A percentile compares a stretch with the other conserved stretches of the same genome.
phyloP scores from a whole-genome alignment of 2,797 vertebrate genomes.

The Discoglossus pictus region DNA sequence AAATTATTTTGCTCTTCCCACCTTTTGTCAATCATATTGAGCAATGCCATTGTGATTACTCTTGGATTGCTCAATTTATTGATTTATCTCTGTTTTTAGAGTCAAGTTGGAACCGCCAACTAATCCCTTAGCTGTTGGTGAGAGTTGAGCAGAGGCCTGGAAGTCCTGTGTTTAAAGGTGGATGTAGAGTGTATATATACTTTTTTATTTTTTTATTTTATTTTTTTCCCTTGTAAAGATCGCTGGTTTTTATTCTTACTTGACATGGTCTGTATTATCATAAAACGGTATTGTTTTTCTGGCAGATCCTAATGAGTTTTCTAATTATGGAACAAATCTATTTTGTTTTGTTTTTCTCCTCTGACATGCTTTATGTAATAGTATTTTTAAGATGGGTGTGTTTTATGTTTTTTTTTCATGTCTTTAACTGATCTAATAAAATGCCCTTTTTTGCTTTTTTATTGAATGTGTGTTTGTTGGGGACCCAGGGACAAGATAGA shows the following conservation, averaged over 20 bases:
- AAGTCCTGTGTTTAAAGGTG: constrained; percentile 15
- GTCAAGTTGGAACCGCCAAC: constrained; percentile 84
- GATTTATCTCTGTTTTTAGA: constrained; percentile 60
- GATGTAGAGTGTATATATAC: constrained; percentile 42
- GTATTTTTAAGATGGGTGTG: constrained; percentile 82
- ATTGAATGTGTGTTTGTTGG: constrained; percentile 74
- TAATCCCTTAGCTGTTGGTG: constrained; percentile 75
- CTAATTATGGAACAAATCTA: constrained; percentile 78
- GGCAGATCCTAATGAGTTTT: constrained; percentile 79
- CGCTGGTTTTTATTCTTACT: constrained; percentile 75
- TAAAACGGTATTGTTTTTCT: constrained; percentile 74
- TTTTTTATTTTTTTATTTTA: no score
- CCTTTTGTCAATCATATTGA: background rate
- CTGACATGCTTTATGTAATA: constrained; percentile 79
- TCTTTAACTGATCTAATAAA: constrained; percentile 76
- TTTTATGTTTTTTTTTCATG: constrained; percentile 75
- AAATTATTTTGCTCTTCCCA: background rate
- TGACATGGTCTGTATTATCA: constrained; percentile 81
- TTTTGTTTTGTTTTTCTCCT: constrained; percentile 75
- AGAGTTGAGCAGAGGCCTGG: background rate
- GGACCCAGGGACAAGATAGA: background rate
- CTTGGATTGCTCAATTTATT: background rate
- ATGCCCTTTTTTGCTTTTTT: constrained; percentile 76
- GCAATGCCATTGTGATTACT: background rate
- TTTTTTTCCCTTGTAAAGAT: no score